Evolutionary conservation across 64 coral and sea anemone genomes (phyloP).

Genomic region (Acropora yongei): DNA sequence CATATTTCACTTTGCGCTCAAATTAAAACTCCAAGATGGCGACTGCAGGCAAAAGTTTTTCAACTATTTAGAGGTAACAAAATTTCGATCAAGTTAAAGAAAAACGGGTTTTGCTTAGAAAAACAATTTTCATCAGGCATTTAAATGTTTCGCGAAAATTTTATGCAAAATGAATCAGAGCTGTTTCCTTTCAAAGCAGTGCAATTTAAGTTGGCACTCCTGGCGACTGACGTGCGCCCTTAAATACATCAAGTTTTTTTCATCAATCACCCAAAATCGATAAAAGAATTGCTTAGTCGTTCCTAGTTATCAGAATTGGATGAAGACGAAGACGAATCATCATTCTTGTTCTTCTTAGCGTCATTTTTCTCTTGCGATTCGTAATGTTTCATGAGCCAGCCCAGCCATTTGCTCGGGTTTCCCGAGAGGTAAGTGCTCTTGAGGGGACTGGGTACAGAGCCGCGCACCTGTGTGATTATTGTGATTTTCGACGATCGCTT

Average conservation of each 20-base stretch:
- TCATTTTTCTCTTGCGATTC: neutral
- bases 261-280: neutral
- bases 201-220: neutral
- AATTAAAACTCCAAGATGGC: no score
- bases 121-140: no score
- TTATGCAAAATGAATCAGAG: neutral
- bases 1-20: no score
- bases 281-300: neutral
- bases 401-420: constrained; percentile 63
- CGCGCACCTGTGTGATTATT: constrained; percentile 65
- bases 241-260: neutral
- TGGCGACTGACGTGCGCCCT: no score
- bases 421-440: constrained; percentile 67
- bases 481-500: constrained; percentile 53
- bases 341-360: constrained; percentile 19
- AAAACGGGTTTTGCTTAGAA: no score
- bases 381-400: constrained; percentile 54
- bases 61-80: no score
- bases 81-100: no score
- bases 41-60: no score
- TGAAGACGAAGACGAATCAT: constrained; percentile 12
- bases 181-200: neutral
- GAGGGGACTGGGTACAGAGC: constrained; percentile 57
- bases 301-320: constrained; percentile 11
- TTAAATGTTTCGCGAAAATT: no score